A percentile compares a stretch with the other conserved stretches of the same genome.
These are phyloP conservation scores for Neria commutata DNA, from an alignment of 2,888 invertebrate species.

Conservation along the genomic window DNA sequence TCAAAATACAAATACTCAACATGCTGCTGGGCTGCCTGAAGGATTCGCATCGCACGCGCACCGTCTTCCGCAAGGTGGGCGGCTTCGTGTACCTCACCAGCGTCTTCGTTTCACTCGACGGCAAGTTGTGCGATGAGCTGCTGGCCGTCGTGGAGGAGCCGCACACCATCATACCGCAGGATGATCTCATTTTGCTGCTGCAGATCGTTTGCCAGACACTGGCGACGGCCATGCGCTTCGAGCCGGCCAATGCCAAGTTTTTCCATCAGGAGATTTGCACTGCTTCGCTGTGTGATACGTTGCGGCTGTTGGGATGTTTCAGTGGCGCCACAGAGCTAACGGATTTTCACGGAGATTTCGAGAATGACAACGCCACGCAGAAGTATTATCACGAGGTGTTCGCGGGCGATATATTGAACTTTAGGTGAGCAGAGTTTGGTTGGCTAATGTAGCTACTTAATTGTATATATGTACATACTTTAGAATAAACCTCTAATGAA, in stretches of 20 bases:
- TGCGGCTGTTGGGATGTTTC: constrained; percentile 92
- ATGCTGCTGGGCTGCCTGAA: constrained; percentile 86
- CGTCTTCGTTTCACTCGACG: constrained; percentile 90
- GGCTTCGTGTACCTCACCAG: constrained; percentile 98
- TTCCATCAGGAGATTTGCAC: constrained; percentile 97
- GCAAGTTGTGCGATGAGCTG: constrained; percentile 67
- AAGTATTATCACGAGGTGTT: constrained; percentile 74
- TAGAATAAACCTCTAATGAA: not conserved
- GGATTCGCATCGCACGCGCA: constrained; percentile 95
- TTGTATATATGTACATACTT: not conserved
- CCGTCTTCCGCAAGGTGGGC: constrained; percentile 96
- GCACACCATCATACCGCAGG: constrained; percentile 54
- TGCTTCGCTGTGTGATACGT: constrained; percentile 90
- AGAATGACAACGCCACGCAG: constrained; percentile 56
- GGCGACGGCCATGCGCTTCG: constrained; percentile 97
- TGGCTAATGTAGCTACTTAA: not conserved
- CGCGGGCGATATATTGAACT: constrained; percentile 74
- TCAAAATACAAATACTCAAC: constrained; percentile 90
- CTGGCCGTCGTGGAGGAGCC: constrained; percentile 50
- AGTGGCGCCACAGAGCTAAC: constrained; percentile 63
- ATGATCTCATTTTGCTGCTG: constrained; percentile 77
- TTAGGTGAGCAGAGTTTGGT: constrained; percentile 37
- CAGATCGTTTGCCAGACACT: constrained; percentile 93
- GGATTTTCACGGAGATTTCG: constrained; percentile 59
- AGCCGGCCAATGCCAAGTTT: constrained; percentile 98